Conservation (phyloP, 1,140 invertebrate species). For the Drosophila kanapiae region DNA sequence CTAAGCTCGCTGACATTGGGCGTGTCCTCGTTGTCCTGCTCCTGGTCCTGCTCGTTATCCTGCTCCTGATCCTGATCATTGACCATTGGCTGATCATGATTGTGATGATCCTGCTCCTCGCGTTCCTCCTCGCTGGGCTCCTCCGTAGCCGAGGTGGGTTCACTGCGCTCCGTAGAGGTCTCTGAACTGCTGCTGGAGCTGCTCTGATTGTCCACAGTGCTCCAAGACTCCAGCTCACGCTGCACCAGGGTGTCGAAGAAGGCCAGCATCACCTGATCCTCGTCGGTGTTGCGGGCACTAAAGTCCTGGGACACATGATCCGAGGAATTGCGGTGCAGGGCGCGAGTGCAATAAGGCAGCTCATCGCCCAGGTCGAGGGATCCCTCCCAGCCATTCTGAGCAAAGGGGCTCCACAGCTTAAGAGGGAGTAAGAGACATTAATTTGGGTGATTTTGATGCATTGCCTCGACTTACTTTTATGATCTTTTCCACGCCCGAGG, state of each 20-base stretch:
- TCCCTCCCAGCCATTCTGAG: conserved; percentile 88
- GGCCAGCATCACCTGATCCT: conserved; percentile 98
- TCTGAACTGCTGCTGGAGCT: conserved; percentile 43
- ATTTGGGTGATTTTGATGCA: not conserved
- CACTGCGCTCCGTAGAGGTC: conserved; percentile 43
- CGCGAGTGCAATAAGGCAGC: conserved; percentile 89
- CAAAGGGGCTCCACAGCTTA: conserved; percentile 92
- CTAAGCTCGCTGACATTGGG: conserved; percentile 71
- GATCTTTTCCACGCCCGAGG: conserved; percentile 98
- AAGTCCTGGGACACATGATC: conserved; percentile 93
- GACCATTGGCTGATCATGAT: not conserved
- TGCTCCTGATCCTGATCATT: not conserved
- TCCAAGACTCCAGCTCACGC: conserved; percentile 93
- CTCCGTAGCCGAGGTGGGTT: conserved; percentile 38
- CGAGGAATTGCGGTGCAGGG: conserved; percentile 93
- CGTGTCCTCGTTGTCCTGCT: conserved; percentile 32
- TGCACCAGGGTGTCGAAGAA: conserved; percentile 98
- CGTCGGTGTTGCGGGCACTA: conserved; percentile 93
- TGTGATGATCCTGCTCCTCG: not conserved
- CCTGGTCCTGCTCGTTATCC: not conserved
- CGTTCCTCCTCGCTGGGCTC: conserved; percentile 46
- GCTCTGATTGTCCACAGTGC: conserved; percentile 85
- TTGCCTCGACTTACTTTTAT: conserved; percentile 89
- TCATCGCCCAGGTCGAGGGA: conserved; percentile 86
- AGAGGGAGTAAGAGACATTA: not conserved